Conservation (phyloP, 2,888 invertebrate genomes). For the Girardia tigrina region DNA sequence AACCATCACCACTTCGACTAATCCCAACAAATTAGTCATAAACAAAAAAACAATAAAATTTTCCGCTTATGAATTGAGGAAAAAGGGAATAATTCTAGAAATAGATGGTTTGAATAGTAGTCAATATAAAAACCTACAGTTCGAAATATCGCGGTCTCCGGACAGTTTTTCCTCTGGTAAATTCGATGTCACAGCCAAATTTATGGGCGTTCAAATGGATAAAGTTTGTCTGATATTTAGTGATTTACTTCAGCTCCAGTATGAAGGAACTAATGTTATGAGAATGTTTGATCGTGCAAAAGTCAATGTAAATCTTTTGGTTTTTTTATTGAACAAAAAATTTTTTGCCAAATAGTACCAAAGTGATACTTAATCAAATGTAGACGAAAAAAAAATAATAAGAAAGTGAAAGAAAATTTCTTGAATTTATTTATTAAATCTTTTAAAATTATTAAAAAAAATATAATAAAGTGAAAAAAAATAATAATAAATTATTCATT, state of each 20-base stretch:
- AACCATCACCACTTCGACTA: not conserved
- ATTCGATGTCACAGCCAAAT: slow-evolving; percentile 61
- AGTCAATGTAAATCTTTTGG: slow-evolving; percentile 63
- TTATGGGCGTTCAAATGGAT: slow-evolving; percentile 65
- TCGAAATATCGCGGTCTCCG: slow-evolving; percentile 60
- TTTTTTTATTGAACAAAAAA: slow-evolving; percentile 63
- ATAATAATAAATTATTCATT: too few relatives aligned
- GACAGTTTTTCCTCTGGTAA: slow-evolving; percentile 55
- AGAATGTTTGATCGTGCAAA: slow-evolving; percentile 66
- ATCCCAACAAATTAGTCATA: not conserved
- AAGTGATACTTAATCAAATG: not conserved
- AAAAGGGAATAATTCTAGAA: slow-evolving; percentile 62
- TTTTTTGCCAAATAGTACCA: slow-evolving; percentile 55
- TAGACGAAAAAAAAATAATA: not conserved
- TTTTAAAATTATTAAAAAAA: too few relatives aligned
- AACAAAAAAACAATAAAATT: slow-evolving; percentile 53
- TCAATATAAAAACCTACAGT: slow-evolving; percentile 63
- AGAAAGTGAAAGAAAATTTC: too few relatives aligned
- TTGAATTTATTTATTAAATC: too few relatives aligned
- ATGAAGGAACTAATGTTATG: slow-evolving; percentile 63
- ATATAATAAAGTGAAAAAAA: too few relatives aligned
- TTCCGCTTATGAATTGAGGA: slow-evolving; percentile 59
- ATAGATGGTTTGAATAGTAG: slow-evolving; percentile 59
- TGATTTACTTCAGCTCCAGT: slow-evolving; percentile 63
- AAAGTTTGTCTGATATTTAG: slow-evolving; percentile 55